These are phyloP conservation scores for Enteromius radiatus DNA, from an alignment of 2,797 vertebrate species.

Conservation along the genomic window DNA sequence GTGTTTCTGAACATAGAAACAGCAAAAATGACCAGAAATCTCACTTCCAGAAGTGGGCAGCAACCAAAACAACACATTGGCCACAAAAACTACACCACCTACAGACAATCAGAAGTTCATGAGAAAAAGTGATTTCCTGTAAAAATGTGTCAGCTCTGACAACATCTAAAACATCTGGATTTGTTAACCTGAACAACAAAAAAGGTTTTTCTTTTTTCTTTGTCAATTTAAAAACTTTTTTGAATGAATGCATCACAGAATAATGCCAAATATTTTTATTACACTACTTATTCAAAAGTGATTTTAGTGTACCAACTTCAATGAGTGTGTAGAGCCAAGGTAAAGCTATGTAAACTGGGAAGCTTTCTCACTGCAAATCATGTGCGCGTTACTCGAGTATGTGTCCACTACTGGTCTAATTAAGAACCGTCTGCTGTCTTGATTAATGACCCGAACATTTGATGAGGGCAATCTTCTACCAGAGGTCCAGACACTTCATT, in stretches of 20 bases:
- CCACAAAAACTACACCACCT: constrained; percentile 29
- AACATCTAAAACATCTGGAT: background rate
- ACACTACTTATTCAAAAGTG: background rate
- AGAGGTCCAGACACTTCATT: background rate
- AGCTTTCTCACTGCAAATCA: background rate
- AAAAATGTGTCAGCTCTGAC: background rate
- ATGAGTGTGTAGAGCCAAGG: background rate
- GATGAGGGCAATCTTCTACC: background rate
- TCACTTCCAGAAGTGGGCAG: background rate
- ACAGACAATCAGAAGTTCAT: background rate
- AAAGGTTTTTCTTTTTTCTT: background rate
- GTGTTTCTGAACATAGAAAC: background rate
- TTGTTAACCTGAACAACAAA: background rate
- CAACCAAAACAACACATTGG: constrained; percentile 32
- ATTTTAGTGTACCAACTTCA: background rate
- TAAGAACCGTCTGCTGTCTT: background rate
- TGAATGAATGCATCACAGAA: background rate
- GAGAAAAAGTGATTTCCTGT: background rate
- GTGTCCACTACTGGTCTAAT: background rate
- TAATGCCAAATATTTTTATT: background rate
- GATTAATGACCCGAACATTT: background rate
- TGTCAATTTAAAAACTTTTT: background rate
- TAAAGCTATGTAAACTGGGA: background rate
- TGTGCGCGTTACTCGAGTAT: background rate
- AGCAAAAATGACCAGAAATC: background rate